Base-by-base conservation (phyloP, 2,113 vertebrate genomes). In the Centrocercus urophasianus region DNA sequence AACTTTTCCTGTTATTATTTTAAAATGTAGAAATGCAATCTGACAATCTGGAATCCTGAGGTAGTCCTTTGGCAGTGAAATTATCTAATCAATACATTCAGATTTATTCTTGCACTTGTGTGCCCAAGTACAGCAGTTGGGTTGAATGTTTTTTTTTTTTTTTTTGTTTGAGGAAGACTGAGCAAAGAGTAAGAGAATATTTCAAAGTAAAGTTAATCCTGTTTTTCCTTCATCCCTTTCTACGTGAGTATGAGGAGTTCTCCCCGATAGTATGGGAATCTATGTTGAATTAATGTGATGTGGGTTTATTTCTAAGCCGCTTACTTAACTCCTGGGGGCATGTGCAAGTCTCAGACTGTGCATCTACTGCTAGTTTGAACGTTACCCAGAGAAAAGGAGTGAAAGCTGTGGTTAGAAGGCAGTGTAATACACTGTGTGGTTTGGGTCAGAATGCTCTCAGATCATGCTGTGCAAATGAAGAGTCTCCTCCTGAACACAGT, bases 401-500 rank as follows among this genome's bases (percentile, higher is more conserved):
- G 60, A 59, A 5, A 18, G 13, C 47, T 0, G 9, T 3, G 34
- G 6, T 50, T 42, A 10, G 59, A 61, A 54, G n/a, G 70, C 20
- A 10, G 0, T 11, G 63, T 8, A 8, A 22, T 14, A 6, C 2
- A 0, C 21, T 17, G 66, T 7, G 16, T 50, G 38, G 20, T 25
- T 38, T 27, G 52, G 20, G 52, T 45, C 40, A 10, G 18, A 43
- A 25, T 4, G 6, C 42, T 36, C 3, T 30, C 48, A 30, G 73
- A 17, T 30, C 59, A 34, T 47, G 19, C 22, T 45, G 32, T n/a
- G 54, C 8, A 11, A 45, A 24, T 64, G 22, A 13, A 24, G 65
- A 81, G 45, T 21, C 2, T 63, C 17, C 59, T 67, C 45, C 52
- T 67, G 65, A 45, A 81, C 20, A 17, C 32, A 30, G 2, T 13